Base-by-base conservation (phyloP, 2,888 invertebrate species). In the Hirtodrosophila histrioides region DNA sequence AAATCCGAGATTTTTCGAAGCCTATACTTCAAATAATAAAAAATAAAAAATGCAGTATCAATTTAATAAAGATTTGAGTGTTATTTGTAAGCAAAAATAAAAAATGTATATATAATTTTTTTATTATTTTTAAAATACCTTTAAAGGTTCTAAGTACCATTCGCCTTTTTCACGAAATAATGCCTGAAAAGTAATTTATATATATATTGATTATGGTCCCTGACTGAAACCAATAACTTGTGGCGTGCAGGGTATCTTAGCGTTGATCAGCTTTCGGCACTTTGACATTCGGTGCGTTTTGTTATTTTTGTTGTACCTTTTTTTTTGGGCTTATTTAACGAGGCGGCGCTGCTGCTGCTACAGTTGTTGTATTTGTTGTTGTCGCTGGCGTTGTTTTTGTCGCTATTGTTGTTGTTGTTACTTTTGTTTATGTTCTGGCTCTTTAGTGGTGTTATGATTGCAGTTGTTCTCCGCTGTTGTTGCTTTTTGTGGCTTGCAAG, bases 401-500 rank as follows among this genome's bases (percentile, higher is more conserved):
- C 43, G 54, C 29, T 54, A 41, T 37, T 24, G 35, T 49, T 45
- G 75, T 29, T 66, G 41, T 35, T 66, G 50, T 44, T 53, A 57
- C 56, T 63, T 70, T 86, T 84, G 70, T 86, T 86, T 81, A 69
- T 71, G 85, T 80, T 82, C 74, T 73, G 82, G 48, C 87, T 82
- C 70, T 77, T 82, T 77, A 80, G 77, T 71, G 81, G 77, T 81
- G 80, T 86, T 81, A 69, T 81, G 80, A 80, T 86, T 86, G 77
- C 80, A 69, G 78, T 82, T 82, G 80, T 79, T 86, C 74, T 27
- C 57, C 10, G 43, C 48, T 39, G 56, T 43, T 55, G 39, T 11
- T 62, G 46, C 29, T 66, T 24, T 49, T 53, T 40, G 45, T 56
- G 61, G 73, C 41, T 33, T 41, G 56, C 54, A 55, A 61, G 65